Conservation (phyloP, 2,797 vertebrate species). For the Microhierax caerulescens region DNA sequence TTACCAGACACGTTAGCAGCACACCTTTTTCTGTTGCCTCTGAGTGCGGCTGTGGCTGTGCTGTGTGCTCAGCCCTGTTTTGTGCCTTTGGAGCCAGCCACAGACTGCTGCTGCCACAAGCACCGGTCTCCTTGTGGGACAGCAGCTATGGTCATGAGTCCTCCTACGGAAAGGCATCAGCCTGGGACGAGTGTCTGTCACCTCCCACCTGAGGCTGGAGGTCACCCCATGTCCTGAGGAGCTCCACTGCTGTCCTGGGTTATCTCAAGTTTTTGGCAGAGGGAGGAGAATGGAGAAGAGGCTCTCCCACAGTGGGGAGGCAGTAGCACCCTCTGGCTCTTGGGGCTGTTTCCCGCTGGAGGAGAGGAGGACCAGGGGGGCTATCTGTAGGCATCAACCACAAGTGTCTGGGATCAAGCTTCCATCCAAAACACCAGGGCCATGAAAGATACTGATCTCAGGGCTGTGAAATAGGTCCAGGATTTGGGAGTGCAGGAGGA, state of each 20-base stretch:
- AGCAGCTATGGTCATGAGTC: neutral
- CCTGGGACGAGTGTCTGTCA: neutral
- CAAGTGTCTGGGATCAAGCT: neutral
- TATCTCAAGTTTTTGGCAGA: neutral
- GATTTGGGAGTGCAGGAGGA: neutral
- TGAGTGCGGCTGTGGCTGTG: neutral
- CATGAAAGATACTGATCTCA: neutral
- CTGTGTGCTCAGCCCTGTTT: neutral
- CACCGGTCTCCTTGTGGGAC: neutral
- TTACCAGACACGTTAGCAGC: neutral
- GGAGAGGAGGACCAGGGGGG: neutral
- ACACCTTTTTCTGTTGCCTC: neutral
- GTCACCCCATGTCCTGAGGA: neutral
- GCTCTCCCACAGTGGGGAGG: neutral
- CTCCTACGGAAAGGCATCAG: neutral
- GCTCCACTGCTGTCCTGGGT: neutral
- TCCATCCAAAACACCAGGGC: neutral
- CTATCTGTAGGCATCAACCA: neutral
- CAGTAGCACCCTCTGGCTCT: neutral
- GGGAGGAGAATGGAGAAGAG: neutral
- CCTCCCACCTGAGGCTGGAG: neutral
- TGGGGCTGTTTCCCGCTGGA: neutral
- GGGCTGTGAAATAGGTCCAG: neutral
- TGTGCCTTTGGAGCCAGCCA: no score
- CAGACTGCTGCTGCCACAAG: neutral